Evolutionary conservation across 2,797 vertebrate species (phyloP).

Genomic region (Limosa lapponica): DNA sequence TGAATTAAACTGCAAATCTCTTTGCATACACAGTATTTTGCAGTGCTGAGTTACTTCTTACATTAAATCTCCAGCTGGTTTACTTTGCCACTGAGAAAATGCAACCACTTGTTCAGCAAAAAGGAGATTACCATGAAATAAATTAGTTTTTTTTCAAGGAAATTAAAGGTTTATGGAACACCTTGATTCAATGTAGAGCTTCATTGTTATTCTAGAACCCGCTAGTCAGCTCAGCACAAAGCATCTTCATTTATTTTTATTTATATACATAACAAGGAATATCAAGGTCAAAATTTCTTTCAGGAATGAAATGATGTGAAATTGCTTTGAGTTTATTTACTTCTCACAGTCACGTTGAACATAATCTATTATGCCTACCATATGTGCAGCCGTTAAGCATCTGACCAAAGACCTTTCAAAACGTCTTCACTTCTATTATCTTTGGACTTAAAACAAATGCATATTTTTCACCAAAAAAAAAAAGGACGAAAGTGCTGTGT

Average conservation of each 20-base stretch:
- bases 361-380: not conserved
- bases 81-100: slow-evolving; percentile 60
- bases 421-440: not conserved
- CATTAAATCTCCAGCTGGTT: slow-evolving; percentile 61
- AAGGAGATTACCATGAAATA: slow-evolving; percentile 47
- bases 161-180: slow-evolving; percentile 58
- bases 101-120: slow-evolving; percentile 66
- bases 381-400: not conserved
- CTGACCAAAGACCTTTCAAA: slow-evolving; percentile 17
- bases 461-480: not conserved
- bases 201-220: not conserved
- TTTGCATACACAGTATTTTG: slow-evolving; percentile 29
- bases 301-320: slow-evolving; percentile 29
- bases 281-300: slow-evolving; percentile 38
- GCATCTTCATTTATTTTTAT: slow-evolving; percentile 39
- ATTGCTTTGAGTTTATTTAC: slow-evolving; percentile 36
- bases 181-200: slow-evolving; percentile 7
- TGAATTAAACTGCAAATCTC: slow-evolving; percentile 48
- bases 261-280: slow-evolving; percentile 17
- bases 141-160: slow-evolving; percentile 48
- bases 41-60: slow-evolving; percentile 29
- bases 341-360: not conserved
- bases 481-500: not conserved
- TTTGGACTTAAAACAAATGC: not conserved
- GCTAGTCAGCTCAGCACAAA: slow-evolving; percentile 17